Percentiles rank a stretch among this genome's conserved stretches.
Conservation (phyloP, 2,113 vertebrate species). For the Oreocharis arfaki region DNA sequence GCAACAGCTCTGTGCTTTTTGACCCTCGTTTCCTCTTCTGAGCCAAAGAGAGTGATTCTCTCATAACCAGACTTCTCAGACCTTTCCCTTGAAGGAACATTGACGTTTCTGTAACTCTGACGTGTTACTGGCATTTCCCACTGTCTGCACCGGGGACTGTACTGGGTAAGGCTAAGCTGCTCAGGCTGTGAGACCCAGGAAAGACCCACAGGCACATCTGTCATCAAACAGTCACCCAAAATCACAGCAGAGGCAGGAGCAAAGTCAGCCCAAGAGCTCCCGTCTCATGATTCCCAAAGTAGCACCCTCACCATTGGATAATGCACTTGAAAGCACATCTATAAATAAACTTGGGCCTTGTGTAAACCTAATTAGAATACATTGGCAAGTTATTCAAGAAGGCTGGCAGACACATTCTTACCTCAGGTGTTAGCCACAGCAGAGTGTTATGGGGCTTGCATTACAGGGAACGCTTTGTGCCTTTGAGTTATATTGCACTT, state of each 20-base stretch:
- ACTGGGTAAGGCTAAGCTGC: not conserved
- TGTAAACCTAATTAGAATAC: slow-evolving; percentile 23
- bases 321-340: not conserved
- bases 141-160: rapidly evolving
- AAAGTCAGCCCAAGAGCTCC: not conserved
- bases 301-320: not conserved
- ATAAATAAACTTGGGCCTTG: not conserved
- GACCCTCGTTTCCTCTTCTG: not conserved
- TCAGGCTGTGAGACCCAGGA: not conserved
- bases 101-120: not conserved
- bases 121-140: not conserved
- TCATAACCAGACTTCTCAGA: not conserved
- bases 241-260: not conserved
- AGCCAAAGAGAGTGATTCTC: not conserved
- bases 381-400: slow-evolving; percentile 5
- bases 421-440: slow-evolving; percentile 37
- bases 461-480: slow-evolving; percentile 33
- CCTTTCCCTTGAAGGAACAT: not conserved
- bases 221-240: not conserved
- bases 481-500: slow-evolving; percentile 25
- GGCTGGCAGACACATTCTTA: slow-evolving; percentile 16
- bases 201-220: not conserved
- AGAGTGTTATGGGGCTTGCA: not conserved
- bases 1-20: not conserved
- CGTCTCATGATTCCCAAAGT: rapidly evolving